Evolutionary conservation across 2,797 vertebrate genomes (phyloP).

Genomic region (Tarsius wallacei): DNA sequence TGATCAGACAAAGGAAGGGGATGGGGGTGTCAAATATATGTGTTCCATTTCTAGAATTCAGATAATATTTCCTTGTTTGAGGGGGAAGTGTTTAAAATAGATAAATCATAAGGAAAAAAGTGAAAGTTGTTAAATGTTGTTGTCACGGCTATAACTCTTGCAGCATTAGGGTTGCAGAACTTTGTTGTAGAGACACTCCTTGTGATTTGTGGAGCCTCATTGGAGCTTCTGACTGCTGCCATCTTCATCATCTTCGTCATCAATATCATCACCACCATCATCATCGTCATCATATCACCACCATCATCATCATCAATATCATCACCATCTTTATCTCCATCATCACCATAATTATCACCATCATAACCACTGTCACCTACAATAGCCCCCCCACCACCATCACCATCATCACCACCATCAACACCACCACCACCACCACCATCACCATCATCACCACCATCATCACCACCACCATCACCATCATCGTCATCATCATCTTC

Average conservation of each 20-base stretch:
- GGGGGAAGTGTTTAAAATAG: background rate
- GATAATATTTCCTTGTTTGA: background rate
- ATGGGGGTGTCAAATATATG: too few relatives aligned
- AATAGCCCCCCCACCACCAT: fast-evolving
- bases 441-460: fast-evolving
- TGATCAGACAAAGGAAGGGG: constrained; percentile 26
- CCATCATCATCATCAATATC: background rate
- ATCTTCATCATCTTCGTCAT: background rate
- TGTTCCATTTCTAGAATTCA: constrained; percentile 28
- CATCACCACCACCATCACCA: fast-evolving
- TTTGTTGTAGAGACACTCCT: background rate
- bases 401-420: fast-evolving
- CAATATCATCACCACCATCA: background rate
- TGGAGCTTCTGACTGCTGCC: background rate
- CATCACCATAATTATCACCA: background rate
- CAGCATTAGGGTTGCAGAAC: background rate
- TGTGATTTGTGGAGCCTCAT: background rate
- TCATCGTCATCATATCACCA: background rate
- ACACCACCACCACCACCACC: fast-evolving
- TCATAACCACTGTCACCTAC: fast-evolving
- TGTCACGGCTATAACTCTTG: background rate
- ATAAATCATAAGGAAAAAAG: background rate
- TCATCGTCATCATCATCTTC: fast-evolving
- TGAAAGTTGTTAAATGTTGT: background rate
- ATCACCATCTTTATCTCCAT: too few relatives aligned